A percentile compares a stretch with the other conserved stretches of the same genome.
Evolutionary conservation across 2,113 vertebrate genomes (phyloP).

Genomic region (Odocoileus hemionus): DNA sequence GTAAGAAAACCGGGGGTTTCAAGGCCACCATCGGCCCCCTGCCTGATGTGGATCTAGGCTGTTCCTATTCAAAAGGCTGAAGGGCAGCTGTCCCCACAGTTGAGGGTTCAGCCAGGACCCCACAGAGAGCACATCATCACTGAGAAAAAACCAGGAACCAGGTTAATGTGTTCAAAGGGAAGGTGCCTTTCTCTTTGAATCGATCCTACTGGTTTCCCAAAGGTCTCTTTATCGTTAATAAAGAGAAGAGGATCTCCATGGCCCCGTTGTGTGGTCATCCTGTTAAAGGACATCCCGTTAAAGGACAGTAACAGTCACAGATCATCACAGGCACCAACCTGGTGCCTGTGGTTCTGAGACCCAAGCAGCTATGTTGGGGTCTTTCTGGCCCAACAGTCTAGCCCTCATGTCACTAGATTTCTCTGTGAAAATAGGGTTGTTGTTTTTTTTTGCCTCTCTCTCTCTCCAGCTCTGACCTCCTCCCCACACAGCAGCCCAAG

Average conservation of each 20-base stretch:
- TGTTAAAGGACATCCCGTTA: neutral
- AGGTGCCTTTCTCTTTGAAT: neutral
- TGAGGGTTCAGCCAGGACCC: neutral
- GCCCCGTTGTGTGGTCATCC: neutral
- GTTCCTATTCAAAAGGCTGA: neutral
- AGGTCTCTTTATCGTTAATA: neutral
- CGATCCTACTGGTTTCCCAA: neutral
- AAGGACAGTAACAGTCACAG: neutral
- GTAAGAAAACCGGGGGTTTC: neutral
- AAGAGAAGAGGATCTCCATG: neutral
- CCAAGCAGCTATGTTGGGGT: neutral
- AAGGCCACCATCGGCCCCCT: neutral
- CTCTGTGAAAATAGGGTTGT: neutral
- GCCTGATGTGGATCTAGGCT: neutral
- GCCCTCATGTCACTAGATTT: neutral
- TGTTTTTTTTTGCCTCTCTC: neutral
- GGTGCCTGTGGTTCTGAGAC: neutral
- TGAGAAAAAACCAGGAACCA: neutral
- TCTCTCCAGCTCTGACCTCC: neutral
- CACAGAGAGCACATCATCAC: rapidly evolving
- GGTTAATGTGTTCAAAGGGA: neutral
- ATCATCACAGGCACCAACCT: neutral
- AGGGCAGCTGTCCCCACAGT: neutral
- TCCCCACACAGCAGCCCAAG: neutral
- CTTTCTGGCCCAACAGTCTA: neutral